Evolutionary conservation across 35 echinoderm and acorn worm species (phyloP).

Genomic region (Stichopus chloronotus): DNA sequence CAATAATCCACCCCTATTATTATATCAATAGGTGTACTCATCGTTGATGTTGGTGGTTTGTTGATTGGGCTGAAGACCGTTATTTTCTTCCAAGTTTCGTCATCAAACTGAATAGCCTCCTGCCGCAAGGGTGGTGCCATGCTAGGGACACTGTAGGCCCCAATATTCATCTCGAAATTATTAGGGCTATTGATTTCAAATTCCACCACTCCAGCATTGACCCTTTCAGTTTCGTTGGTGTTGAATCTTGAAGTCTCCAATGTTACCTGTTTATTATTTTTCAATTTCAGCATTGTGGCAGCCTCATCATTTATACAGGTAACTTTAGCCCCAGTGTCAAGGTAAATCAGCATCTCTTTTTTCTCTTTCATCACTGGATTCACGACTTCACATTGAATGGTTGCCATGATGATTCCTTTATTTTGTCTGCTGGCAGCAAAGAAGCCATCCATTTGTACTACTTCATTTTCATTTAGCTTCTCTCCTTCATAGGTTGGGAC

Average conservation of each 20-base stretch:
- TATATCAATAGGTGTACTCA: background rate
- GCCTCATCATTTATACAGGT: conserved; percentile 15
- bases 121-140: background rate
- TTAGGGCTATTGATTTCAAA: background rate
- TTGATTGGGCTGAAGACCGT: conserved; percentile 1
- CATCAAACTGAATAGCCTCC: conserved; percentile 9
- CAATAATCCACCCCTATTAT: conserved; percentile 4
- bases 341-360: background rate
- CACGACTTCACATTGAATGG: background rate
- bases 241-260: conserved; percentile 28
- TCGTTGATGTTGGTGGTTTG: background rate
- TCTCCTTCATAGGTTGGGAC: background rate
- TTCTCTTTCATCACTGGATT: conserved; percentile 1
- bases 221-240: background rate
- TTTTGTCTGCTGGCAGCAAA: background rate
- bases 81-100: conserved; percentile 12
- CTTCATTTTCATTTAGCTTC: background rate
- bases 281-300: background rate
- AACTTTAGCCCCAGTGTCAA: conserved; percentile 11
- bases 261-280: conserved; percentile 6
- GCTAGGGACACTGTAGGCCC: conserved; percentile 18
- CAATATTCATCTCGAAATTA: background rate
- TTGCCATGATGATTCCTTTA: background rate
- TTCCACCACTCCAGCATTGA: conserved; percentile 11
- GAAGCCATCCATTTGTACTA: conserved; percentile 19